Conservation (phyloP, 37 sponge, comb jelly and placozoan genomes). For the Tethya wilhelma region DNA sequence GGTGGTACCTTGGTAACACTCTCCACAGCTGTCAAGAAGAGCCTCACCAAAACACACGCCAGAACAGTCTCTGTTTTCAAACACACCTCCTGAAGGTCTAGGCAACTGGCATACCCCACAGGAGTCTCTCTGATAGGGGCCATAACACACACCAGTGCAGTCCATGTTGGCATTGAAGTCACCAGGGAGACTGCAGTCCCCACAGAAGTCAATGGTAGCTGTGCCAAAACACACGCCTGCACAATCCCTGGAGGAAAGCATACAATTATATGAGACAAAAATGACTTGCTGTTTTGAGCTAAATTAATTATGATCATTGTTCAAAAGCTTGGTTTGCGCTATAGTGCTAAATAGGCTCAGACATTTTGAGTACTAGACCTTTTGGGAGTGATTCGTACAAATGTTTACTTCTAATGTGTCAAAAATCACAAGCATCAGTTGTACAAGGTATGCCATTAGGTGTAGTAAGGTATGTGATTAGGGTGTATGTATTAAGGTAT, state of each 20-base stretch:
- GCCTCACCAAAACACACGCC: slow-evolving; percentile 81
- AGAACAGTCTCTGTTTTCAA: slow-evolving; percentile 73
- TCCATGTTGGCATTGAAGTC: slow-evolving; percentile 74
- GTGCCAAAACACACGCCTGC: slow-evolving; percentile 74
- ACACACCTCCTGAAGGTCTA: neutral
- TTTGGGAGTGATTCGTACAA: too few species aligned
- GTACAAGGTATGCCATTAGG: too few species aligned
- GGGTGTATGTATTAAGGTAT: too few species aligned
- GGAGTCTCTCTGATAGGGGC: slow-evolving; percentile 61
- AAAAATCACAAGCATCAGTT: too few species aligned
- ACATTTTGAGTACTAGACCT: too few species aligned
- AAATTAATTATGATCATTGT: too few species aligned
- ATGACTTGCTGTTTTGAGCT: neutral
- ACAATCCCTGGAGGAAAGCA: slow-evolving; percentile 69
- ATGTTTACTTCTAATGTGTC: too few species aligned
- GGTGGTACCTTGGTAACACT: slow-evolving; percentile 66
- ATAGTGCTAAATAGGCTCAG: too few species aligned
- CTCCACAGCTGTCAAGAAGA: slow-evolving; percentile 67
- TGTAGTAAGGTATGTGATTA: too few species aligned
- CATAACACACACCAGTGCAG: slow-evolving; percentile 84
- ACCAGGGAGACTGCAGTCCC: slow-evolving; percentile 74
- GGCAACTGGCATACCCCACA: slow-evolving; percentile 87
- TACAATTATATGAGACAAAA: too few species aligned
- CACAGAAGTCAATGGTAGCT: slow-evolving; percentile 74
- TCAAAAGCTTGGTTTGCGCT: too few species aligned